Conservation (phyloP, 35 echinoderm and acorn worm species). For the Holothuria glaberrima region DNA sequence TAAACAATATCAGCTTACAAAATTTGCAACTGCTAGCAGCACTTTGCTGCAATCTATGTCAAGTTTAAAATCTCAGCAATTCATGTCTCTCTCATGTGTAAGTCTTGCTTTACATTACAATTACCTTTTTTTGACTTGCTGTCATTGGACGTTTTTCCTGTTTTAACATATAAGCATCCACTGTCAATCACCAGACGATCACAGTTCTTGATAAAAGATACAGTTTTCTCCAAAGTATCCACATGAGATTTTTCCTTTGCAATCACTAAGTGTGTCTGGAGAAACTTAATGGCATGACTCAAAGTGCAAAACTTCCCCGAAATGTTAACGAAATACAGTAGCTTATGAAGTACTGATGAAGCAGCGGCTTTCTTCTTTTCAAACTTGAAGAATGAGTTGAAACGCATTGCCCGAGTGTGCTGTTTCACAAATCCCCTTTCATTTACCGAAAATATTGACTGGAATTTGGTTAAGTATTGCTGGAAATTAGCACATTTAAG, state of each 20-base stretch:
- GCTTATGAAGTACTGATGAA: neutral
- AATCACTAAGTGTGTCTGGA: neutral
- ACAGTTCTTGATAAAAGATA: too few relatives aligned
- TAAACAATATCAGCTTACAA: too few relatives aligned
- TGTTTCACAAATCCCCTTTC: neutral
- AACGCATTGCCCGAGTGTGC: neutral
- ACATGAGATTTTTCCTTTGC: neutral
- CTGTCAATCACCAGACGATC: too few relatives aligned
- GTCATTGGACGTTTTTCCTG: too few relatives aligned
- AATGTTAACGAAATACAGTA: neutral
- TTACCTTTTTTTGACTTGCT: too few relatives aligned
- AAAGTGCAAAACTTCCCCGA: neutral
- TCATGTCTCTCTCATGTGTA: too few relatives aligned
- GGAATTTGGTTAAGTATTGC: constrained; percentile 29
- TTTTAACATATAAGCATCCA: too few relatives aligned
- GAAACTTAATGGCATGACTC: neutral
- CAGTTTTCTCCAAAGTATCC: too few relatives aligned
- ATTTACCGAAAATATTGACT: neutral
- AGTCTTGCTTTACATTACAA: too few relatives aligned
- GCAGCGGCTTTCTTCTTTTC: constrained; percentile 1
- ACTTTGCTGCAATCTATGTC: too few relatives aligned
- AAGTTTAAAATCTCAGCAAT: too few relatives aligned
- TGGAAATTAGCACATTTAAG: neutral
- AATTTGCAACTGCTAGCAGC: too few relatives aligned
- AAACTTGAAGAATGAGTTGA: constrained; percentile 10